phyloP scores from a whole-genome alignment of 2,113 vertebrate genomes.

The Pogona vitticeps region DNA sequence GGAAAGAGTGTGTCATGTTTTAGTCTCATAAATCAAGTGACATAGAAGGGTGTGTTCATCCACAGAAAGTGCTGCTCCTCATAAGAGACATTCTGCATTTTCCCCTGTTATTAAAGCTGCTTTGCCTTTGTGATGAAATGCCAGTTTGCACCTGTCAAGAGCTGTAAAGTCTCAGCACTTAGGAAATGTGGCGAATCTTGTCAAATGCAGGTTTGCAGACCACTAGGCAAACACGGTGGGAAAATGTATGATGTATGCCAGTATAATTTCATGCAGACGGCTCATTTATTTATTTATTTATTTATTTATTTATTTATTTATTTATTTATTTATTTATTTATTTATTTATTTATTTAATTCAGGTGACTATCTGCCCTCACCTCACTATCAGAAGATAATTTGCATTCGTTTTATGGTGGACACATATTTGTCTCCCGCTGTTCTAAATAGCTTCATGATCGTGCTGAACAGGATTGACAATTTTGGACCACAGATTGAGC shows the following conservation, averaged over 20 bases:
- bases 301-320: no score
- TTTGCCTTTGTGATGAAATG: not conserved
- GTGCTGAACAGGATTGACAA: not conserved
- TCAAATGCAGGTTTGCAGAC: not conserved
- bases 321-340: no score
- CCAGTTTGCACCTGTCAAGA: not conserved
- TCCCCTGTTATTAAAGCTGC: not conserved
- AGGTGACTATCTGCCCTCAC: not conserved
- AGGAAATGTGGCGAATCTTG: not conserved
- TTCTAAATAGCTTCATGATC: not conserved
- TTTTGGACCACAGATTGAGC: not conserved
- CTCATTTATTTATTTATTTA: no score
- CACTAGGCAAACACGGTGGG: not conserved
- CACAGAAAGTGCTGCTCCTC: not conserved
- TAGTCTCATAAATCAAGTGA: not conserved
- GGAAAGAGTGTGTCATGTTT: not conserved
- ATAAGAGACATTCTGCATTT: not conserved
- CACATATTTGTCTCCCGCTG: not conserved
- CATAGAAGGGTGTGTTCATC: not conserved
- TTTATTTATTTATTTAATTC: no score
- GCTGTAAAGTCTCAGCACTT: not conserved
- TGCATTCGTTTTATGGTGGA: not conserved
- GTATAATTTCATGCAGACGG: not conserved
- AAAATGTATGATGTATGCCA: not conserved
- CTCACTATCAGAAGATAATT: not conserved